A percentile compares a stretch with the other conserved stretches of the same genome.
These are phyloP conservation scores for Lutjanus campechanus DNA, from an alignment of 2,797 vertebrate genomes.

Conservation along the genomic window DNA sequence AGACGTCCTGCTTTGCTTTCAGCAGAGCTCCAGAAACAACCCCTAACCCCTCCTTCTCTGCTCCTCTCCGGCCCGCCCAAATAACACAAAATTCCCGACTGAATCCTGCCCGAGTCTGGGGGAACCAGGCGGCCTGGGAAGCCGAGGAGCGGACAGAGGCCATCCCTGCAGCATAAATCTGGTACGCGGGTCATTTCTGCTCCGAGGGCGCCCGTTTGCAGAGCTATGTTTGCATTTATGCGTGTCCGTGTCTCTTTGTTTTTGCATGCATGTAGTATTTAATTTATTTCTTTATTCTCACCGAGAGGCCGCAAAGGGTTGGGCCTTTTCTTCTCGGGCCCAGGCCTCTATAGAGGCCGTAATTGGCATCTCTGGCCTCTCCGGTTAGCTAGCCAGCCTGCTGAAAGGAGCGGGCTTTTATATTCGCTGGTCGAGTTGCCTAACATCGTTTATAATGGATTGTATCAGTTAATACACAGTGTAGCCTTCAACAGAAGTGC, in stretches of 20 bases:
- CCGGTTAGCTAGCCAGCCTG: slow-evolving; percentile 49
- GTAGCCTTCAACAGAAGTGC: accelerated
- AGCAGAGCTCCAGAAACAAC: slow-evolving; percentile 87
- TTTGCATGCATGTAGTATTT: slow-evolving; percentile 66
- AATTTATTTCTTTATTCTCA: slow-evolving; percentile 64
- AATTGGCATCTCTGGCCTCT: slow-evolving; percentile 67
- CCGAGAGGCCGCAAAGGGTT: slow-evolving; percentile 77
- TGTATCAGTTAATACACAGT: accelerated
- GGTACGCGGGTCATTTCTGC: slow-evolving; percentile 78
- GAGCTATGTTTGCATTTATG: slow-evolving; percentile 34
- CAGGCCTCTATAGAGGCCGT: slow-evolving; percentile 79
- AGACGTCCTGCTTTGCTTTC: slow-evolving; percentile 83
- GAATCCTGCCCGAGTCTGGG: slow-evolving; percentile 88
- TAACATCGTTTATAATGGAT: accelerated
- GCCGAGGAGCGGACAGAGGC: slow-evolving; percentile 83
- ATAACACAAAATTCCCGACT: slow-evolving; percentile 87
- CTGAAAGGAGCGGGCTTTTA: neutral
- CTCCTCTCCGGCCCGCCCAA: slow-evolving; percentile 91
- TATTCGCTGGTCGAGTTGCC: neutral
- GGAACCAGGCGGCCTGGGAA: slow-evolving; percentile 86
- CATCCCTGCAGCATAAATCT: slow-evolving; percentile 81
- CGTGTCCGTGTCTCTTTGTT: slow-evolving; percentile 41
- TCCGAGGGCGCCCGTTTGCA: slow-evolving; percentile 25
- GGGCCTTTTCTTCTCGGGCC: slow-evolving; percentile 82
- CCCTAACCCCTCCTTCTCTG: slow-evolving; percentile 93